Percentiles rank a stretch among this genome's conserved stretches.
Evolutionary conservation across 2,113 vertebrate genomes (phyloP).

Genomic region (Misgurnus mizolepis): DNA sequence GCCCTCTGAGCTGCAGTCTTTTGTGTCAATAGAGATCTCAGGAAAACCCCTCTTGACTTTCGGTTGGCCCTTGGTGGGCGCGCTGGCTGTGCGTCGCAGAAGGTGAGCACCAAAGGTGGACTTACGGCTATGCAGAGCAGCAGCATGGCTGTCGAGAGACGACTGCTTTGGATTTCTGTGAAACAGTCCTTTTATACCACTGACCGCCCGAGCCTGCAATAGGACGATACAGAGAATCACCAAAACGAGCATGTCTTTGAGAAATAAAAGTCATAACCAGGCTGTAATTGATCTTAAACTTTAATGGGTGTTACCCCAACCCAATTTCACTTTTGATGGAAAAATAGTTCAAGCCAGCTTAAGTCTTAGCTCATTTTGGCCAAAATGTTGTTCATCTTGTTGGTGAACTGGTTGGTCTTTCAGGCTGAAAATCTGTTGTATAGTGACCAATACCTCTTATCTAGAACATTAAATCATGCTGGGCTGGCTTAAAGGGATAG

Average conservation of each 20-base stretch:
- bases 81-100: conserved; percentile 92
- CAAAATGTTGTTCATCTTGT: no score
- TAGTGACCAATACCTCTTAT: no score
- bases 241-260: not conserved
- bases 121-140: conserved; percentile 88
- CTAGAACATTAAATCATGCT: no score
- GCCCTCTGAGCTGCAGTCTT: conserved; percentile 83
- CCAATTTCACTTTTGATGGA: no score
- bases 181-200: conserved; percentile 97
- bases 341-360: not conserved
- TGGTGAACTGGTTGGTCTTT: no score
- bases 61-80: conserved; percentile 92
- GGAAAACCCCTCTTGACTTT: conserved; percentile 86
- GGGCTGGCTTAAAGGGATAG: no score
- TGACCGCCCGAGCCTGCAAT: conserved; percentile 86
- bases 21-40: conserved; percentile 84
- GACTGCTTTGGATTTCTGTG: conserved; percentile 97
- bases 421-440: no score
- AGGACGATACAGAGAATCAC: conserved; percentile 36
- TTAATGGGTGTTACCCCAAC: no score
- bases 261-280: not conserved
- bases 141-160: conserved; percentile 99
- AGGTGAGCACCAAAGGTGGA: conserved; percentile 91
- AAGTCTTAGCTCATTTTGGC: no score
- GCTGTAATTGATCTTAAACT: not conserved